phyloP scores from a whole-genome alignment of 2,797 vertebrate species.

The Limosa lapponica region DNA sequence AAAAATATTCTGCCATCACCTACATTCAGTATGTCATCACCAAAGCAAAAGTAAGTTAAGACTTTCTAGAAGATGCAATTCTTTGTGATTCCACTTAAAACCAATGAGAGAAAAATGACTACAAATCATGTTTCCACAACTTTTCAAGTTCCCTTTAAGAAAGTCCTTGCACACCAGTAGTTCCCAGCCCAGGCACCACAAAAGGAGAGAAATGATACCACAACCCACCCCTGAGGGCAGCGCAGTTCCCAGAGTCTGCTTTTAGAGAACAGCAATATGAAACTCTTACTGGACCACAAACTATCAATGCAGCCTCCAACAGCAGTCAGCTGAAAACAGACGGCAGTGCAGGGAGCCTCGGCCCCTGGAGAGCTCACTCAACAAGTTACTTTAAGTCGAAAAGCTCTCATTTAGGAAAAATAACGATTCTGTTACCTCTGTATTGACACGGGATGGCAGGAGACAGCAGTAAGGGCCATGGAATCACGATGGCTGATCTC shows the following conservation, averaged over 20 bases:
- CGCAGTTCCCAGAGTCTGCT: accelerated
- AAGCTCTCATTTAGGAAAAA: background rate
- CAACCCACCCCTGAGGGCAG: accelerated
- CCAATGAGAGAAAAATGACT: background rate
- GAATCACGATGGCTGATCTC: accelerated
- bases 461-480: accelerated
- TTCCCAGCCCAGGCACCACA: accelerated
- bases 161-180: background rate
- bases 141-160: background rate
- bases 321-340: background rate
- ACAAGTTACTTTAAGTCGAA: background rate
- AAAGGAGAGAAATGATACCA: too few species aligned
- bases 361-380: background rate
- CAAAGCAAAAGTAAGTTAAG: background rate
- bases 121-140: accelerated
- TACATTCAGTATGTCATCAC: background rate
- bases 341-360: background rate
- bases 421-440: accelerated
- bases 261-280: background rate
- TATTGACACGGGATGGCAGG: background rate
- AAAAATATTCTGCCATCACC: background rate
- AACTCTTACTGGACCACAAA: background rate
- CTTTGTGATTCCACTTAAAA: background rate
- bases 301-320: accelerated
- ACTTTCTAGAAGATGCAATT: accelerated